These are phyloP conservation scores for Nasalis larvatus DNA, from an alignment of 2,113 vertebrate species.

Conservation along the genomic window DNA sequence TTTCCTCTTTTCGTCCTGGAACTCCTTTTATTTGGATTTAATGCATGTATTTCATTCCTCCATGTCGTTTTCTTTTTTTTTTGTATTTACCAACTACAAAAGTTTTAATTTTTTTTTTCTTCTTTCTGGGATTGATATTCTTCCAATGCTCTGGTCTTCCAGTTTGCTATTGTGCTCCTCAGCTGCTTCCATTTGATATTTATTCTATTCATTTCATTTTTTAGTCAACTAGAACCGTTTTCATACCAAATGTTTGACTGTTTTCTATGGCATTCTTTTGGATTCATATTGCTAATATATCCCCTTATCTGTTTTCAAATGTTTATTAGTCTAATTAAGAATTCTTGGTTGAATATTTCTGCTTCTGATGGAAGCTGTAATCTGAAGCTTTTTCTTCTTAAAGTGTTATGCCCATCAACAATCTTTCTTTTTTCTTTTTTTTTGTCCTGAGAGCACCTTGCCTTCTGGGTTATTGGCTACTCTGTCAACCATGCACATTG, in stretches of 20 bases:
- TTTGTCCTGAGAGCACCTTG: background rate
- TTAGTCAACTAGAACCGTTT: background rate
- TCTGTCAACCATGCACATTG: accelerated
- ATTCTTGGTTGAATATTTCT: background rate
- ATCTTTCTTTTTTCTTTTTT: background rate
- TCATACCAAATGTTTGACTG: background rate
- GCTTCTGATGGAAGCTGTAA: background rate
- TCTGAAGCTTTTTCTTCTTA: background rate
- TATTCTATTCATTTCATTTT: too few relatives aligned
- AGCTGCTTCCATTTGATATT: too few relatives aligned
- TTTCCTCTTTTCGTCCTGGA: too few relatives aligned
- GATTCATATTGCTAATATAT: background rate
- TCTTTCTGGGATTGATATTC: background rate
- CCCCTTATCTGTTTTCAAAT: background rate
- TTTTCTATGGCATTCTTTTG: background rate
- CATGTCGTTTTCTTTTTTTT: background rate
- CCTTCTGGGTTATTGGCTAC: background rate
- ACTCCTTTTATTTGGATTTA: background rate
- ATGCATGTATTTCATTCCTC: background rate
- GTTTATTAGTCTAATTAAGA: background rate
- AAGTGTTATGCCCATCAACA: accelerated
- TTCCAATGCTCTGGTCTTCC: background rate
- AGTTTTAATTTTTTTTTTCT: background rate
- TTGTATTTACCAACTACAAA: background rate
- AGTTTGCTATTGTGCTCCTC: background rate